A percentile compares a stretch with the other conserved stretches of the same genome.
Evolutionary conservation across 2,888 invertebrate genomes (phyloP).

Genomic region (Ormyrus labotus): DNA sequence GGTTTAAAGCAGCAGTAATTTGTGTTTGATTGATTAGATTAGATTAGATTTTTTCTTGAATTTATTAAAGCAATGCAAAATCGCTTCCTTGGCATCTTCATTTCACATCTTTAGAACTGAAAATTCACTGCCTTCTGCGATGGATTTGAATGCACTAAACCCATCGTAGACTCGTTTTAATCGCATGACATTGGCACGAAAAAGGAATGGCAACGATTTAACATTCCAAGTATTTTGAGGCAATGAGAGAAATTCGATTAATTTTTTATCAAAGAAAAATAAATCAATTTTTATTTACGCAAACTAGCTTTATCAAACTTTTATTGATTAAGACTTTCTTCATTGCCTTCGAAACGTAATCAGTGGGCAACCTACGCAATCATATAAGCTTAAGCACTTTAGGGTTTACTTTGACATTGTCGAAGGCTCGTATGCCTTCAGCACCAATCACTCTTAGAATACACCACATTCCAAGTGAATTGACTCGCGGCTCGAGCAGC

Average conservation of each 20-base stretch:
- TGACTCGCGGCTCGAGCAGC: neutral
- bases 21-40: too few species aligned
- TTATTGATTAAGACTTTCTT: neutral
- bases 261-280: neutral
- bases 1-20: too few species aligned
- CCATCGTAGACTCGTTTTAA: constrained; percentile 14
- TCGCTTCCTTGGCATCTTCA: neutral
- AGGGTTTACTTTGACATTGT: neutral
- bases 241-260: neutral
- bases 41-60: too few species aligned
- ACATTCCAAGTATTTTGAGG: constrained; percentile 28
- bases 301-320: neutral
- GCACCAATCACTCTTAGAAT: neutral
- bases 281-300: neutral
- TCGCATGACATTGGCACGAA: neutral
- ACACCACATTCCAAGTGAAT: constrained; percentile 25
- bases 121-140: constrained; percentile 49
- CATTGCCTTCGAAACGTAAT: constrained; percentile 1
- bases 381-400: constrained; percentile 10
- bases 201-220: constrained; percentile 21
- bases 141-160: constrained; percentile 13
- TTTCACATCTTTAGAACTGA: constrained; percentile 13
- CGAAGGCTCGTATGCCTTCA: neutral
- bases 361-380: constrained; percentile 20
- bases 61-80: neutral